Evolutionary conservation across 1,140 invertebrate genomes (phyloP).

Genomic region (Penaeus vannamei): DNA sequence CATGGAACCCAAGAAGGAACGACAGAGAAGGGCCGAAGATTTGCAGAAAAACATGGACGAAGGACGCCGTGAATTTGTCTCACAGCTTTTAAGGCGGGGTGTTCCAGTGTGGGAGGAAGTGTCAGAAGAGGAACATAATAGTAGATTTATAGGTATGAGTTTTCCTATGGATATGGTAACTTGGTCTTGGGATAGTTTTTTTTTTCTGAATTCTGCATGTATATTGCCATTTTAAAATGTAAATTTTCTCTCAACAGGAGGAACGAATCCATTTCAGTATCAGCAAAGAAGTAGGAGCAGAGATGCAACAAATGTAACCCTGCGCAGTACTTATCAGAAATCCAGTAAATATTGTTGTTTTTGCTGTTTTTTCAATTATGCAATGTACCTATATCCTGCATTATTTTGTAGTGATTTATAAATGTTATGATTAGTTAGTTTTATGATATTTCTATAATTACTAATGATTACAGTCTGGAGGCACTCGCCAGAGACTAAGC

Average conservation of each 20-base stretch:
- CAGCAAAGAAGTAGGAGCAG: not conserved
- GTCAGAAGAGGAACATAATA: constrained; percentile 31
- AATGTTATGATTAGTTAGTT: too few species aligned
- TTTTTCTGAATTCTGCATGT: too few species aligned
- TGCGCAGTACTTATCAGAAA: constrained; percentile 37
- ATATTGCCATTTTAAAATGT: too few species aligned
- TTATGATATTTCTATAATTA: too few species aligned
- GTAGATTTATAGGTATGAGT: constrained; percentile 36
- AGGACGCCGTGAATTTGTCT: constrained; percentile 28
- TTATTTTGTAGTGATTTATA: too few species aligned
- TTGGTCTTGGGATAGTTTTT: not conserved
- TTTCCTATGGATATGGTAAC: not conserved
- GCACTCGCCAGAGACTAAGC: too few species aligned
- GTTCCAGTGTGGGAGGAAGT: constrained; percentile 56
- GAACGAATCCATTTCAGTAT: constrained; percentile 47
- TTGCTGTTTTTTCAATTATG: too few species aligned
- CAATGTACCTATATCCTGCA: too few species aligned
- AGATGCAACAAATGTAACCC: constrained; percentile 34
- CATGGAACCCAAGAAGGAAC: not conserved
- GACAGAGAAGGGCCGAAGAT: not conserved
- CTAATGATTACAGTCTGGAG: too few species aligned
- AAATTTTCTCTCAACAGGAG: constrained; percentile 3
- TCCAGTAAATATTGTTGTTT: constrained; percentile 18
- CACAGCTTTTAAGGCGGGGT: constrained; percentile 38
- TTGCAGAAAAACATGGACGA: not conserved